Percentiles rank a stretch among this genome's conserved stretches.
Conservation (phyloP, 2,888 invertebrate genomes). For the Agrochola lota region DNA sequence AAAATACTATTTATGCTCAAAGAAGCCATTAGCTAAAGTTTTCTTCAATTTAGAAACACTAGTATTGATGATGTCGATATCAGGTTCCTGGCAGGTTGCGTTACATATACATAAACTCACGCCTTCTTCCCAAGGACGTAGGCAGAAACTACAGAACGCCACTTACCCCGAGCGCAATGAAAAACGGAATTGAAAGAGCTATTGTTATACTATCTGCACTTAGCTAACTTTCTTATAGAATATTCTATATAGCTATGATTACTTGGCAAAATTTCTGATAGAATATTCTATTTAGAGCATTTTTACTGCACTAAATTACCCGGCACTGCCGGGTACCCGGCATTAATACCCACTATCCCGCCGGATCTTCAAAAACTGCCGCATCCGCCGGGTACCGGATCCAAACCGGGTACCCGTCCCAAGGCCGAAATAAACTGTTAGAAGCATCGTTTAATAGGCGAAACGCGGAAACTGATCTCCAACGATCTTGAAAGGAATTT, state of each 20-base stretch:
- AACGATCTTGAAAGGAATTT: not conserved
- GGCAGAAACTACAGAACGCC: no score
- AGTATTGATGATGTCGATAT: no score
- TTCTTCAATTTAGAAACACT: no score
- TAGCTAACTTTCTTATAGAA: not conserved
- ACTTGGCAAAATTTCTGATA: not conserved
- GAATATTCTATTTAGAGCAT: no score
- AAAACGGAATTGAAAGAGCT: not conserved
- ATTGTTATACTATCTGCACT: no score
- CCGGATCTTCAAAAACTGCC: not conserved
- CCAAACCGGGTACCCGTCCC: not conserved
- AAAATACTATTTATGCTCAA: no score
- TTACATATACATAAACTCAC: no score
- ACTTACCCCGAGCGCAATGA: not conserved
- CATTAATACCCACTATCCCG: not conserved
- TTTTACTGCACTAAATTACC: not conserved
- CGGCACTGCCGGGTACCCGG: no score
- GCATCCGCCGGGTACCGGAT: not conserved
- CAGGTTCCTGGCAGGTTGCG: no score
- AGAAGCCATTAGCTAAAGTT: no score
- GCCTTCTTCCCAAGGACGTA: no score
- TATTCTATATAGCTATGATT: not conserved
- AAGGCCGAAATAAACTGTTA: not conserved
- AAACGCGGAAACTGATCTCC: not conserved
- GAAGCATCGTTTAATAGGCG: no score